Percentiles rank a stretch among this genome's conserved stretches.
Conservation (phyloP, 2,797 vertebrate genomes). For the Fistularia tabacaria region DNA sequence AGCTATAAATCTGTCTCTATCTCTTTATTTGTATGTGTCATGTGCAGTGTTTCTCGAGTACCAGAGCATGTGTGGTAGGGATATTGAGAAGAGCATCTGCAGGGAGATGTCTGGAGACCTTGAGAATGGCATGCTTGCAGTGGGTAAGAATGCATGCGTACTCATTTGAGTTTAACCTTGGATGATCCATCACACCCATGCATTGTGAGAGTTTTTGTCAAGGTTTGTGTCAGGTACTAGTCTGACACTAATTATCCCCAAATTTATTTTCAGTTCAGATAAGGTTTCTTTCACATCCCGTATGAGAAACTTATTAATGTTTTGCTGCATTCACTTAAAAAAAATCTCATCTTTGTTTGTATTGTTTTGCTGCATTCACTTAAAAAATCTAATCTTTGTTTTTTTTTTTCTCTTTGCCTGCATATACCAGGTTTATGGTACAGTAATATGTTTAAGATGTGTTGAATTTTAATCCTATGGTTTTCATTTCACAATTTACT, state of each 20-base stretch:
- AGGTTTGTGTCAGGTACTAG: too few species aligned
- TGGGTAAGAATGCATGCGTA: slow-evolving; percentile 77
- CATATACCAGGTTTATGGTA: slow-evolving; percentile 70
- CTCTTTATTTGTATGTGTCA: slow-evolving; percentile 16
- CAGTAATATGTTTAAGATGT: slow-evolving; percentile 51
- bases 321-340: neutral
- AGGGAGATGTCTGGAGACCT: slow-evolving; percentile 98
- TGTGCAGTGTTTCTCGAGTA: slow-evolving; percentile 89
- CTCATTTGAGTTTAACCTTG: slow-evolving; percentile 2
- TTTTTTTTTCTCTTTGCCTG: slow-evolving; percentile 49
- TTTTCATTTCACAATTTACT: slow-evolving; percentile 6
- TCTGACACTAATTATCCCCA: too few species aligned
- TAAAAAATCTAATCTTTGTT: slow-evolving; percentile 5
- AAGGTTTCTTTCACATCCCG: too few species aligned
- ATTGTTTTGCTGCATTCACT: neutral
- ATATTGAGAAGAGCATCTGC: slow-evolving; percentile 89
- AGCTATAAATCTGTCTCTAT: neutral
- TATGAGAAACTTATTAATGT: too few species aligned
- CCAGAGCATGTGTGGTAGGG: slow-evolving; percentile 90
- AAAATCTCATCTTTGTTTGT: slow-evolving; percentile 9
- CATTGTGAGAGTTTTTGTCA: neutral
- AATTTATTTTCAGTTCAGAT: too few species aligned
- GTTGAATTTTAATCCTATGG: slow-evolving; percentile 21
- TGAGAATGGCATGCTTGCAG: slow-evolving; percentile 93
- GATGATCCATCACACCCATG: slow-evolving; percentile 2